Evolutionary conservation across 2,797 vertebrate genomes (phyloP), one percentile per base, ranked within the genome.

Genomic region (Characodon lateralis): DNA sequence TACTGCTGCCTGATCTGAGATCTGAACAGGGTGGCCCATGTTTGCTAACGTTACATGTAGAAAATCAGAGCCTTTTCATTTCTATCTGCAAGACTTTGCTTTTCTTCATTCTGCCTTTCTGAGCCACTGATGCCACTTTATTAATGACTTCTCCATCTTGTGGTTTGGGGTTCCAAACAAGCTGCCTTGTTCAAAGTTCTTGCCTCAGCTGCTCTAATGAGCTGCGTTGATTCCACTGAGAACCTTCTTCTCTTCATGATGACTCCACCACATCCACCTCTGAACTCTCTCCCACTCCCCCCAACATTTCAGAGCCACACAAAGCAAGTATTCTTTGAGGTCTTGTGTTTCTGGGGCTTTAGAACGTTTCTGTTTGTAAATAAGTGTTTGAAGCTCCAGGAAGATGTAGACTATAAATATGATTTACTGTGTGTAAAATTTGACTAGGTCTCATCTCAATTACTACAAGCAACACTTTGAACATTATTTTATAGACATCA

Each of bases 201-300:
- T 28, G 10, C 78, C 69, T 79, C 71, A 14, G 55, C 82, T 71
- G 69, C 77, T 55, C 68, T 92, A 92, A 93, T 90, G 91, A 92
- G 89, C 78, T 2, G 28, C 61, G 61, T 43, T 20, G 83, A 89
- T 72, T 87, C 89, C 85, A 65, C 74, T 0, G 85, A 88, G 87
- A 77, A 79, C 76, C 73, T 16, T 70, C 76, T 72, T 79, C 76
- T 84, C 39, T 56, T 87, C 69, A 79, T 50, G 78, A 78, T 80
- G 84, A 87, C 85, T 88, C 71, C 82, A 48, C 48, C 85, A 20
- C 68, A 10, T 86, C 80, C 75, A 69, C 63, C 71, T 14, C 71
- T 86, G 84, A 85, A 90, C 84, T 77, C 69, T 75, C 80, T 78
- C 82, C 82, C 70, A 77, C 85, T 84, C 78, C 58, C 12, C 79